Percentiles rank a stretch among this genome's conserved stretches.
Conservation (phyloP, 2,797 vertebrate species). For the Danio choprae region DNA sequence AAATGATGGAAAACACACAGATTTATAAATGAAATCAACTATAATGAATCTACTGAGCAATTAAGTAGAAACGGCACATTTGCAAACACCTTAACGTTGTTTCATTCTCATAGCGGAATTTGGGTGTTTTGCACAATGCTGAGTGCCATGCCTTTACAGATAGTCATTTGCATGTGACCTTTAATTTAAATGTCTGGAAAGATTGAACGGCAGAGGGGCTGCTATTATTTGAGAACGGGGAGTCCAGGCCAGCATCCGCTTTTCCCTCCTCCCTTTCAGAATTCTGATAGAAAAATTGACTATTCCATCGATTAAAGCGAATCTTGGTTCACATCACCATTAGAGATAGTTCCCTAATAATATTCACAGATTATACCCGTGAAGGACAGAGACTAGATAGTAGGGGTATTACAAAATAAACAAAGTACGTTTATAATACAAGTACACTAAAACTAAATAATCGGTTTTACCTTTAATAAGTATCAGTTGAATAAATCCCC, state of each 20-base stretch:
- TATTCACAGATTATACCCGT: not conserved
- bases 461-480: not conserved
- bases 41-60: not conserved
- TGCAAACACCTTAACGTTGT: conserved; percentile 44
- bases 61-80: conserved; percentile 18
- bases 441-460: not conserved
- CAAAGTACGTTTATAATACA: not conserved
- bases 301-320: conserved; percentile 47
- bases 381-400: not conserved
- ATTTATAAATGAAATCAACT: not conserved
- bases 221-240: conserved; percentile 54
- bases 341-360: not conserved
- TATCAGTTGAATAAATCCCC: not conserved
- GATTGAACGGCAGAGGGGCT: conserved; percentile 58
- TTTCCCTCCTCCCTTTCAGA: conserved; percentile 9
- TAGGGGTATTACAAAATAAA: not conserved
- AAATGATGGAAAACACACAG: not conserved
- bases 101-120: conserved; percentile 41
- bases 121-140: conserved; percentile 51
- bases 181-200: conserved; percentile 65
- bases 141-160: conserved; percentile 48
- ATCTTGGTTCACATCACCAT: conserved; percentile 14
- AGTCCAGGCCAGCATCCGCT: conserved; percentile 33
- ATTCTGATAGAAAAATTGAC: conserved; percentile 49
- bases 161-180: conserved; percentile 65